Conservation (phyloP, 2,113 vertebrate species). For the Chitala chitala region DNA sequence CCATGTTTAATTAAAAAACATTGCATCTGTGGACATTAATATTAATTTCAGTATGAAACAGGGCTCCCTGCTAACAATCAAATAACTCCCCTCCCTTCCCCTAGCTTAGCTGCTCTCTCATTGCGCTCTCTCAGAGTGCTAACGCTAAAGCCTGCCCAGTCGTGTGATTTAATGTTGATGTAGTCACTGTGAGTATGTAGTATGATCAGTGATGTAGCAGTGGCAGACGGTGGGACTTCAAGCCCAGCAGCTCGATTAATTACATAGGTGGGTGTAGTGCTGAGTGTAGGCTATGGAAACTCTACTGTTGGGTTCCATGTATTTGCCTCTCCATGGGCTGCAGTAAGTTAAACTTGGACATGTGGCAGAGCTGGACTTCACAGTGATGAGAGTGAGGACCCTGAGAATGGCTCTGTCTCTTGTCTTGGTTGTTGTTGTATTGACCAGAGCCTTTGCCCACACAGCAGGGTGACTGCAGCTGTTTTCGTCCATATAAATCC, state of each 20-base stretch:
- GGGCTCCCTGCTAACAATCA: conserved; percentile 19
- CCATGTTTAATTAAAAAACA: not conserved
- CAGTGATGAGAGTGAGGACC: too few species aligned
- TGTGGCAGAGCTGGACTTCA: too few species aligned
- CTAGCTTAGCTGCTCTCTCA: not conserved
- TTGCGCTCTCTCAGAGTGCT: not conserved
- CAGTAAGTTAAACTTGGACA: too few species aligned
- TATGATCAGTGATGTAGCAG: not conserved
- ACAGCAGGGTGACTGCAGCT: not conserved
- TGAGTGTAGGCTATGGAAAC: too few species aligned
- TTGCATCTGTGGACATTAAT: conserved; percentile 22
- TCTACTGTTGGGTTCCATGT: too few species aligned
- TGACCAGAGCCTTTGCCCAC: not conserved
- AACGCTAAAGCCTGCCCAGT: not conserved
- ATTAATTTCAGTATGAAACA: conserved; percentile 16
- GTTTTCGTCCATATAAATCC: not conserved
- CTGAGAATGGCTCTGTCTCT: too few species aligned
- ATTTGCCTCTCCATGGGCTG: too few species aligned
- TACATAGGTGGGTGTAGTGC: too few species aligned
- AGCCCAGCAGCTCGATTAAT: too few species aligned
- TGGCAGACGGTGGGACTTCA: too few species aligned
- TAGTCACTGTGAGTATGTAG: not conserved
- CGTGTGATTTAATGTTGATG: not conserved
- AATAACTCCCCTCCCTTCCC: not conserved
- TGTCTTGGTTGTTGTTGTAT: not conserved